Conservation (phyloP, 2,797 vertebrate species). For the Rhyacichthys aspro region DNA sequence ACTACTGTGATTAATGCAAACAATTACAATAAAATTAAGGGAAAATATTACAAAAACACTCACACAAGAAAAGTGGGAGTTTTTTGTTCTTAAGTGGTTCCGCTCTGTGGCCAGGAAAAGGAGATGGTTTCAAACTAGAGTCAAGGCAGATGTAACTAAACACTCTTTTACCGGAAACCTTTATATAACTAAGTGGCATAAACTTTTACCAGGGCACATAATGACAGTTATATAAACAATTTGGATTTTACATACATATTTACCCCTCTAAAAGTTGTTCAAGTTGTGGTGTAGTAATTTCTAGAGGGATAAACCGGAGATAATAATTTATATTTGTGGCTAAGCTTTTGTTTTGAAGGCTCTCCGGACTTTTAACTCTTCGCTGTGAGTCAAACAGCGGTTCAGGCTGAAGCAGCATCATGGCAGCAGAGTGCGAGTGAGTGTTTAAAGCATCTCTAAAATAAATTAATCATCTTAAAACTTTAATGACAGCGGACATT, state of each 20-base stretch:
- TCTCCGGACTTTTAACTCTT: not conserved
- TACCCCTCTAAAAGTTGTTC: not conserved
- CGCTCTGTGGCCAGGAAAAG: not conserved
- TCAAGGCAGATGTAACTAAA: too few relatives aligned
- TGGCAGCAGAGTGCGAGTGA: conserved; percentile 83
- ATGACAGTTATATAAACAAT: too few relatives aligned
- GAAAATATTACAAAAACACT: too few relatives aligned
- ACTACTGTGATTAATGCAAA: not conserved
- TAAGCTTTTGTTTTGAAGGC: conserved; percentile 20
- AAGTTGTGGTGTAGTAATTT: not conserved
- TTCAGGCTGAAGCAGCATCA: conserved; percentile 41
- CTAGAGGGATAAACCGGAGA: too few relatives aligned
- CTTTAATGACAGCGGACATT: not conserved
- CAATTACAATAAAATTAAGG: too few relatives aligned
- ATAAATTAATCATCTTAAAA: not conserved
- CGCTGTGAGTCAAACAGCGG: conserved; percentile 3
- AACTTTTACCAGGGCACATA: too few relatives aligned
- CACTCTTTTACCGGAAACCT: too few relatives aligned
- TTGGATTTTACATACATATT: too few relatives aligned
- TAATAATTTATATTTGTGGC: too few relatives aligned
- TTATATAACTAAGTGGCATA: not conserved
- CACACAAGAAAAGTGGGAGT: too few relatives aligned
- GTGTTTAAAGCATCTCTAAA: conserved; percentile 31
- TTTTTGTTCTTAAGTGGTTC: not conserved
- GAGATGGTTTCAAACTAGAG: too few relatives aligned